phyloP scores from a whole-genome alignment of 2,888 invertebrate species.

The Pyralis farinalis region DNA sequence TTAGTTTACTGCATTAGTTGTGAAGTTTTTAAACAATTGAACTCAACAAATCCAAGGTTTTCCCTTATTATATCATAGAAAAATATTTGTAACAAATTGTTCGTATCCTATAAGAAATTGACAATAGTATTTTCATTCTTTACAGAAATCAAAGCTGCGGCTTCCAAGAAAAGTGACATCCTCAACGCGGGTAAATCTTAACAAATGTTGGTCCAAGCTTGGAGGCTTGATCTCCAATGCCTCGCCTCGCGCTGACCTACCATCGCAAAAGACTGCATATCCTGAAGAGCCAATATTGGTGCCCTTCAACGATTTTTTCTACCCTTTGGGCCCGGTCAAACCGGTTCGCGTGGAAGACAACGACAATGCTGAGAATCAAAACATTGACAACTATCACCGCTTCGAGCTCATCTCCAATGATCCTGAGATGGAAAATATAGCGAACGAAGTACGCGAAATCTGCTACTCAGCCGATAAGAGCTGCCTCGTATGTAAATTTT shows the following conservation, averaged over 20 bases:
- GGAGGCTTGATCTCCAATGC: slow-evolving; percentile 78
- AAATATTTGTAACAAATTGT: not conserved
- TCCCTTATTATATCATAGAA: not conserved
- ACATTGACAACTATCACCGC: slow-evolving; percentile 60
- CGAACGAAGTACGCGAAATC: slow-evolving; percentile 80
- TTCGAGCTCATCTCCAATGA: slow-evolving; percentile 60
- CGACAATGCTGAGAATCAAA: slow-evolving; percentile 72
- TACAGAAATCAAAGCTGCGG: slow-evolving; percentile 78
- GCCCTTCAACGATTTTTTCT: slow-evolving; percentile 65
- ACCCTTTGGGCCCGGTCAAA: slow-evolving; percentile 64
- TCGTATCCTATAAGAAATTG: slow-evolving; percentile 11
- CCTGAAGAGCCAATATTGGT: slow-evolving; percentile 64
- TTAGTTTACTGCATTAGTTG: not conserved
- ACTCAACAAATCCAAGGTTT: not conserved
- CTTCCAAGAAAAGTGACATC: slow-evolving; percentile 79
- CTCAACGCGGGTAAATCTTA: slow-evolving; percentile 82
- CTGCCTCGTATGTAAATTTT: slow-evolving; percentile 74
- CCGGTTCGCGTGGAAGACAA: slow-evolving; percentile 60
- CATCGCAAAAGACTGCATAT: slow-evolving; percentile 71
- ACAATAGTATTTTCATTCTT: slow-evolving; percentile 42
- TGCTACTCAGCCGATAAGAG: slow-evolving; percentile 62
- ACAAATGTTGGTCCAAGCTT: slow-evolving; percentile 84
- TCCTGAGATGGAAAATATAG: slow-evolving; percentile 79
- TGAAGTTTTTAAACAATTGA: too few relatives aligned
- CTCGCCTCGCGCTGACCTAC: slow-evolving; percentile 65